Evolutionary conservation across 2,888 invertebrate species (phyloP).

Genomic region (Melinopterus prodromus): DNA sequence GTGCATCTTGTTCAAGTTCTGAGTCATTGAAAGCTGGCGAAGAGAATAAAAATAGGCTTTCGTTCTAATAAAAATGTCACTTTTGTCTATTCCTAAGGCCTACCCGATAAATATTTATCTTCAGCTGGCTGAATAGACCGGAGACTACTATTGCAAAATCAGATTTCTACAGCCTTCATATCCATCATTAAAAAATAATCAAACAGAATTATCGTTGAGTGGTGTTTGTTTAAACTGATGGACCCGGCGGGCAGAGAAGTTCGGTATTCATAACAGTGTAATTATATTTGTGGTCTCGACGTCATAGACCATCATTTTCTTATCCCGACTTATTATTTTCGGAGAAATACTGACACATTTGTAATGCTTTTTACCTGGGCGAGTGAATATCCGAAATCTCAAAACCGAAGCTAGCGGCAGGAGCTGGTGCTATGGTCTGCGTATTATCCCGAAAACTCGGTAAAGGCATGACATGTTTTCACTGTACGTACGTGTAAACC

Average conservation of each 20-base stretch:
- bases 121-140: background rate
- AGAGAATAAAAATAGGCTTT: background rate
- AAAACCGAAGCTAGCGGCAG: background rate
- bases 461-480: background rate
- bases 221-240: background rate
- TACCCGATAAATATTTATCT: background rate
- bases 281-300: background rate
- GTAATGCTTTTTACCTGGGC: background rate
- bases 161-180: background rate
- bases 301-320: background rate
- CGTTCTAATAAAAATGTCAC: background rate
- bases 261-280: background rate
- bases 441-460: background rate
- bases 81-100: background rate
- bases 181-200: slow-evolving; percentile 4
- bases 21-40: background rate
- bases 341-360: background rate
- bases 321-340: background rate
- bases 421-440: background rate
- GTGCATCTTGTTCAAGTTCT: background rate
- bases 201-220: background rate
- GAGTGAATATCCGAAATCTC: background rate
- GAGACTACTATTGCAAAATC: background rate
- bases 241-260: too few relatives aligned
- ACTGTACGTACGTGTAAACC: background rate